Conservation (phyloP, 2,888 invertebrate species). For the Meteorus colon region DNA sequence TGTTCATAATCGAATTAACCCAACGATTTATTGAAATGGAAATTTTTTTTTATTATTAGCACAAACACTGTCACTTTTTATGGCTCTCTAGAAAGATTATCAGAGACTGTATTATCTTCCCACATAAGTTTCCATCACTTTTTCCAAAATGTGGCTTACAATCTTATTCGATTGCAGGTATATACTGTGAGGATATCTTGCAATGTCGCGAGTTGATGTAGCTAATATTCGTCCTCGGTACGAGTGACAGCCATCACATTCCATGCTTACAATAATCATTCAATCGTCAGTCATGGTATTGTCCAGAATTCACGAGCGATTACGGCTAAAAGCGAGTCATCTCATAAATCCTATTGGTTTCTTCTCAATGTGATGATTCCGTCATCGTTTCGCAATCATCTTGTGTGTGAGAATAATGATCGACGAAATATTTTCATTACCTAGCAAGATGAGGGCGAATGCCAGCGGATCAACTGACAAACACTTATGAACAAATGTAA, state of each 20-base stretch:
- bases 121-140: not conserved
- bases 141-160: constrained; percentile 49
- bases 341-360: constrained; percentile 35
- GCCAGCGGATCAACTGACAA: too few species aligned
- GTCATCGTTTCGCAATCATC: too few species aligned
- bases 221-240: constrained; percentile 60
- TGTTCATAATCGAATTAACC: constrained; percentile 9
- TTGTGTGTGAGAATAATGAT: constrained; percentile 13
- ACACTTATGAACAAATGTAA: too few species aligned
- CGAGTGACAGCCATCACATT: constrained; percentile 56
- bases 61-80: too few species aligned
- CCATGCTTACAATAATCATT: constrained; percentile 63
- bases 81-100: too few species aligned
- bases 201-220: constrained; percentile 59
- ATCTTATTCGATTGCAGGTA: constrained; percentile 70
- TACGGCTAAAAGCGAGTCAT: constrained; percentile 12
- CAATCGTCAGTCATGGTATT: constrained; percentile 60
- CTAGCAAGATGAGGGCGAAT: not conserved
- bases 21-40: too few species aligned
- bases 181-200: constrained; percentile 70
- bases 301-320: constrained; percentile 64
- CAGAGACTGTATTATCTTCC: too few species aligned
- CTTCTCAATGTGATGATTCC: constrained; percentile 35
- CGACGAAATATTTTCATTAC: not conserved
- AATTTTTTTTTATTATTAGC: too few species aligned